Evolutionary conservation across 2,113 vertebrate genomes (phyloP).

Genomic region (Todiramphus chloris): DNA sequence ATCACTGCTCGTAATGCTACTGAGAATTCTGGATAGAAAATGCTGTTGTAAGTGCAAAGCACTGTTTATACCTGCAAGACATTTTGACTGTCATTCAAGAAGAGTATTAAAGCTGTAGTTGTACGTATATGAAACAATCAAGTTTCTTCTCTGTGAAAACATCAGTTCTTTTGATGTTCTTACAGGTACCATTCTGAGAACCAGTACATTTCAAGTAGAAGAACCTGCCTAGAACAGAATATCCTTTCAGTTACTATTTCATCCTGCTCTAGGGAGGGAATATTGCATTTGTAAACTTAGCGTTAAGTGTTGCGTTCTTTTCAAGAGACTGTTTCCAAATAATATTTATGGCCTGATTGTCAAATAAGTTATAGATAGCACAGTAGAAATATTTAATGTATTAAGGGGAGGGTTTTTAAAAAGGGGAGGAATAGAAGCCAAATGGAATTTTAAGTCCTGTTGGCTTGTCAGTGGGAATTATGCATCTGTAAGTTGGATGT

Average conservation of each 20-base stretch:
- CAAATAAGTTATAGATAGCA: not conserved
- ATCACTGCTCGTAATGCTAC: not conserved
- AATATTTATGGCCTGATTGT: not conserved
- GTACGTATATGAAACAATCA: not conserved
- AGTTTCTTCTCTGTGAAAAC: not conserved
- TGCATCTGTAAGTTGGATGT: not conserved
- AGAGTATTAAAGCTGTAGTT: not conserved
- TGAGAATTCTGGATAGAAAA: not conserved
- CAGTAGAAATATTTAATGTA: not conserved
- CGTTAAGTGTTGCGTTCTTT: not conserved
- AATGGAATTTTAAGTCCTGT: conserved; percentile 28
- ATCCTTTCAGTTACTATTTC: not conserved
- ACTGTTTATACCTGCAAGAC: not conserved
- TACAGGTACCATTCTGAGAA: not conserved
- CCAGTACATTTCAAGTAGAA: not conserved
- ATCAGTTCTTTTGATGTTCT: rapidly evolving
- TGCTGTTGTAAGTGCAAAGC: not conserved
- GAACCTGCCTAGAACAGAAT: not conserved
- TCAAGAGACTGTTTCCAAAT: not conserved
- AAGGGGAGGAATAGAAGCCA: not conserved
- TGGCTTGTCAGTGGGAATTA: not conserved
- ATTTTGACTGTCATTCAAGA: not conserved
- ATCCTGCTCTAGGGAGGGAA: not conserved
- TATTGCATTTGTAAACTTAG: not conserved
- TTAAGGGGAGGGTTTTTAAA: conserved; percentile 4